A percentile compares a stretch with the other conserved stretches of the same genome.
Conservation (phyloP, 2,888 invertebrate species). For the Amiota minor region DNA sequence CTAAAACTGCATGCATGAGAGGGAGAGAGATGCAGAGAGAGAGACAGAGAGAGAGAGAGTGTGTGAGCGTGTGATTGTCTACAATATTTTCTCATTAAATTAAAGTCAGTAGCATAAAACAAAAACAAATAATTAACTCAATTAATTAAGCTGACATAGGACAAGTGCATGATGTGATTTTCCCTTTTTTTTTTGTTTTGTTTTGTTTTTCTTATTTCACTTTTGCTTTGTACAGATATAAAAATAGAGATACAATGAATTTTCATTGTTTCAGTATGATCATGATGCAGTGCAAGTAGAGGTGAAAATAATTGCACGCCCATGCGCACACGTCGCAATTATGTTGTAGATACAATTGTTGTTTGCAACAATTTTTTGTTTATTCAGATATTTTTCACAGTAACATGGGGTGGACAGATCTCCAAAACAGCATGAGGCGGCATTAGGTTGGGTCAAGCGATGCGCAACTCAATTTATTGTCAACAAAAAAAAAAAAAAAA, state of each 20-base stretch:
- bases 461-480: background rate
- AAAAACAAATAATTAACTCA: slow-evolving; percentile 21
- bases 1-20: too few species aligned
- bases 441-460: too few species aligned
- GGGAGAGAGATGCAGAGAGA: too few species aligned
- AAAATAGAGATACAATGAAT: background rate
- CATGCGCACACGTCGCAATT: slow-evolving; percentile 8
- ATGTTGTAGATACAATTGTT: too few species aligned
- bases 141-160: slow-evolving; percentile 26
- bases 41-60: too few species aligned
- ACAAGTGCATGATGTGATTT: background rate
- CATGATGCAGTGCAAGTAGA: background rate
- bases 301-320: slow-evolving; percentile 15
- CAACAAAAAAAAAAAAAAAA: background rate
- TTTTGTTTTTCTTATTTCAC: slow-evolving; percentile 6
- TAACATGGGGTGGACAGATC: too few species aligned
- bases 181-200: background rate
- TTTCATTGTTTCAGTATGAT: background rate
- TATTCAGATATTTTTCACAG: too few species aligned
- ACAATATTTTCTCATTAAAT: background rate
- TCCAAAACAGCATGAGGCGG: too few species aligned
- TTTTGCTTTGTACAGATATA: background rate
- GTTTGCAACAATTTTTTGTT: too few species aligned
- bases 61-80: too few species aligned
- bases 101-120: slow-evolving; percentile 22